Evolutionary conservation across 2,113 vertebrate species (phyloP).

Genomic region (Cricetomys ansorgei): DNA sequence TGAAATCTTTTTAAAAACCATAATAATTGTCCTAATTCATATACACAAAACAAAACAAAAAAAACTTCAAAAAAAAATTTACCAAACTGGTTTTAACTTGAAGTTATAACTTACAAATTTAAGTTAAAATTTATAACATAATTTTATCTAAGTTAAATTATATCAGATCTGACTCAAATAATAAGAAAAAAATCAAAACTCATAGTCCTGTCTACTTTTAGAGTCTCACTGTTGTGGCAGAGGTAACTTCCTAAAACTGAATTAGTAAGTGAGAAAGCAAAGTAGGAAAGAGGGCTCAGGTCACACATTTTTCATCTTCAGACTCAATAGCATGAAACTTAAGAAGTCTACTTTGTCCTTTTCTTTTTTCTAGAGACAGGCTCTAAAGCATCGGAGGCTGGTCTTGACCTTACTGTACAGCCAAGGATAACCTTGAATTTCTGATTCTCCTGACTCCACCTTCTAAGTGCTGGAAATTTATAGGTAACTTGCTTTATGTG

Average conservation of each 20-base stretch:
- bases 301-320: background rate
- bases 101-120: background rate
- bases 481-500: background rate
- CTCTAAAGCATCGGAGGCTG: background rate
- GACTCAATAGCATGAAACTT: background rate
- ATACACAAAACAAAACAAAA: too few species aligned
- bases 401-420: background rate
- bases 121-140: too few species aligned
- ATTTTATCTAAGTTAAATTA: background rate
- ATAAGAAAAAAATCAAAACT: background rate
- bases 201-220: background rate
- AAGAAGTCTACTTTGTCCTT: background rate
- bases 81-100: background rate
- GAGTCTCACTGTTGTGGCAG: background rate
- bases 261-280: slow-evolving; percentile 1
- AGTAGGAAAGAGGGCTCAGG: background rate
- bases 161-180: slow-evolving; percentile 5
- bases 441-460: background rate
- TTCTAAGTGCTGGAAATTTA: background rate
- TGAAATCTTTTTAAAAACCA: slow-evolving; percentile 12
- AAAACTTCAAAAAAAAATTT: background rate
- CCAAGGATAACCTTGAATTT: background rate
- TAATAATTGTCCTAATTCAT: slow-evolving; percentile 20
- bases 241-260: slow-evolving; percentile 6
- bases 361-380: background rate